These are phyloP conservation scores for Periophthalmus magnuspinnatus DNA, from an alignment of 2,797 vertebrate genomes.

Conservation along the genomic window DNA sequence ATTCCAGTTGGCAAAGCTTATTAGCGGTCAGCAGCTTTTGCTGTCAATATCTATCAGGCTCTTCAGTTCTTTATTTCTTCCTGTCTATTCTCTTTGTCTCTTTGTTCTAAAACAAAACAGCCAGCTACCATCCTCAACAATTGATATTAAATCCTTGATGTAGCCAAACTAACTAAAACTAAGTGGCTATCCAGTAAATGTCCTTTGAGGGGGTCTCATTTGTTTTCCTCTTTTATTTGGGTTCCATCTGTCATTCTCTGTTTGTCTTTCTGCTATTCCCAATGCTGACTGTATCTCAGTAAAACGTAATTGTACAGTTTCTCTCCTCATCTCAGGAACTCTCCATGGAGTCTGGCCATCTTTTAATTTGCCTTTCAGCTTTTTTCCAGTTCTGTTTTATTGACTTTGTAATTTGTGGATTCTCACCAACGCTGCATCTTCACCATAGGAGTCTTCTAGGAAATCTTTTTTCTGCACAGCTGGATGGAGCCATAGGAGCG, in stretches of 20 bases:
- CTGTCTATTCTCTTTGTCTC: constrained; percentile 11
- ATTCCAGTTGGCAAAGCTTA: constrained; percentile 7
- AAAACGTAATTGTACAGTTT: constrained; percentile 24
- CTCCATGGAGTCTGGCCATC: constrained; percentile 42
- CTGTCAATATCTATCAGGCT: background rate
- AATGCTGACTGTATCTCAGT: constrained; percentile 31
- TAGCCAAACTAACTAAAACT: constrained; percentile 5
- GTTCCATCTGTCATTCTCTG: constrained; percentile 55
- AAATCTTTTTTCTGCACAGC: constrained; percentile 23
- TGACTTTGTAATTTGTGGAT: constrained; percentile 21
- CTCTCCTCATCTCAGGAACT: constrained; percentile 61
- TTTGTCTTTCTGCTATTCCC: constrained; percentile 55
- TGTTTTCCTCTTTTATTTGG: constrained; percentile 47
- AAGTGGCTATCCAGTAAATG: constrained; percentile 1
- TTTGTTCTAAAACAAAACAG: constrained; percentile 12
- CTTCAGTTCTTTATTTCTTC: constrained; percentile 12
- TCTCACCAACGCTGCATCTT: constrained; percentile 19
- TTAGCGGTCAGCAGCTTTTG: constrained; percentile 13
- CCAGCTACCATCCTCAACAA: constrained; percentile 1
- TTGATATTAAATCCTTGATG: constrained; percentile 18
- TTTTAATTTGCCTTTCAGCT: constrained; percentile 50
- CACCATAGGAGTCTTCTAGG: constrained; percentile 17
- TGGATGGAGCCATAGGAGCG: constrained; percentile 36
- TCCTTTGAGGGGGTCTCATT: constrained; percentile 23
- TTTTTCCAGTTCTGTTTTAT: constrained; percentile 25